A percentile compares a stretch with the other conserved stretches of the same genome.
Conservation (phyloP, 2,797 vertebrate species). For the Manis pentadactyla region DNA sequence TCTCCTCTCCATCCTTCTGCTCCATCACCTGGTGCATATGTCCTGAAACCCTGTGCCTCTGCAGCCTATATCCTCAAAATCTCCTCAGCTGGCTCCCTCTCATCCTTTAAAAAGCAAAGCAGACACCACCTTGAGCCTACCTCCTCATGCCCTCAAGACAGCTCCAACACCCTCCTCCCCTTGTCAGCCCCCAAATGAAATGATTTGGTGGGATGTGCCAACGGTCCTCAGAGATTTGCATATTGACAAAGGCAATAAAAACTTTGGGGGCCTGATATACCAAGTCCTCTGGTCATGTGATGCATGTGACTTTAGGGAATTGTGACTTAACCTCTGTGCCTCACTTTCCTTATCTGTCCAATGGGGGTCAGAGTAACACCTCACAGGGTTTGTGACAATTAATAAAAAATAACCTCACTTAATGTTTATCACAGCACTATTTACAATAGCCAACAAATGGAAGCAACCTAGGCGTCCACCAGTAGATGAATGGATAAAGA, state of each 20-base stretch:
- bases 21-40: neutral
- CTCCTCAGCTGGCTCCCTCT: neutral
- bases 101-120: neutral
- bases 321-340: neutral
- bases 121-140: neutral
- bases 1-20: neutral
- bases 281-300: neutral
- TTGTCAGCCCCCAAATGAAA: neutral
- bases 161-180: neutral
- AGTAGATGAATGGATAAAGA: too few relatives aligned
- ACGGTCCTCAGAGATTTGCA: neutral
- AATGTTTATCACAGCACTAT: too few relatives aligned
- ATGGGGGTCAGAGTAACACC: neutral
- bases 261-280: too few relatives aligned
- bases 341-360: neutral
- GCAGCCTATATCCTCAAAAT: neutral
- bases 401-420: too few relatives aligned
- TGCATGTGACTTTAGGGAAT: neutral
- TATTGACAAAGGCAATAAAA: neutral
- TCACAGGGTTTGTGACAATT: neutral
- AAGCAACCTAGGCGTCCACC: too few relatives aligned
- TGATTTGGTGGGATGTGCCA: neutral
- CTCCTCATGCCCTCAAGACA: neutral
- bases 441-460: too few relatives aligned
- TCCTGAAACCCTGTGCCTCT: neutral